These are phyloP conservation scores for Pedetes capensis DNA, from an alignment of 2,113 vertebrate genomes.

Conservation along the genomic window DNA sequence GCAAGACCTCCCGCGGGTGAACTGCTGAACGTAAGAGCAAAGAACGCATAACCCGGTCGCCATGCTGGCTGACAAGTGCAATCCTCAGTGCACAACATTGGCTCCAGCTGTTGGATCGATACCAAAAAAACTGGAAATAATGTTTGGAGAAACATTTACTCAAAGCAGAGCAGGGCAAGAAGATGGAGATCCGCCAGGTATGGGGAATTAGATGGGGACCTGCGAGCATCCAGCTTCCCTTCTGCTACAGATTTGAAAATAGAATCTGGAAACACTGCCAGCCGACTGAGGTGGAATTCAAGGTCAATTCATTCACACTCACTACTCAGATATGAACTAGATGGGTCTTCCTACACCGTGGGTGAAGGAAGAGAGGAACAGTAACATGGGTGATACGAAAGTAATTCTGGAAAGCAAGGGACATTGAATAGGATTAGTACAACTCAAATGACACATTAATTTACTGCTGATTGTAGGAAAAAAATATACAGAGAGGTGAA, in stretches of 20 bases:
- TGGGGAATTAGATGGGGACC: slow-evolving; percentile 45
- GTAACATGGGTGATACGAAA: not conserved
- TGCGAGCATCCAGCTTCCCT: slow-evolving; percentile 33
- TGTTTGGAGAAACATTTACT: slow-evolving; percentile 58
- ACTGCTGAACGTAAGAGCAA: not conserved
- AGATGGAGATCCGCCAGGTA: slow-evolving; percentile 61
- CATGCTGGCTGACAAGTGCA: not conserved
- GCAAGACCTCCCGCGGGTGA: not conserved
- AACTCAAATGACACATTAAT: not conserved
- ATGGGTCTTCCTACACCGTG: not conserved
- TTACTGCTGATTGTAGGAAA: not conserved
- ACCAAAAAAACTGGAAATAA: slow-evolving; percentile 66
- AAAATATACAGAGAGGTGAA: not conserved
- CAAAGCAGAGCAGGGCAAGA: slow-evolving; percentile 43
- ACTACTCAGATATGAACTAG: not conserved
- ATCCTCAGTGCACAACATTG: not conserved
- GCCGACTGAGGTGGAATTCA: slow-evolving; percentile 48
- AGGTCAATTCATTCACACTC: slow-evolving; percentile 45
- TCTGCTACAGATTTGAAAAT: slow-evolving; percentile 69
- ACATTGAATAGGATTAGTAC: not conserved
- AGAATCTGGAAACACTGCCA: slow-evolving; percentile 60
- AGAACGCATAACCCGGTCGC: not conserved
- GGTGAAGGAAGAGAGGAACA: not conserved
- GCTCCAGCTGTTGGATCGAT: not conserved
- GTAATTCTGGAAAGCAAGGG: not conserved